These are phyloP conservation scores for Eumerus sabulonum DNA, from an alignment of 2,888 invertebrate genomes.

Conservation along the genomic window DNA sequence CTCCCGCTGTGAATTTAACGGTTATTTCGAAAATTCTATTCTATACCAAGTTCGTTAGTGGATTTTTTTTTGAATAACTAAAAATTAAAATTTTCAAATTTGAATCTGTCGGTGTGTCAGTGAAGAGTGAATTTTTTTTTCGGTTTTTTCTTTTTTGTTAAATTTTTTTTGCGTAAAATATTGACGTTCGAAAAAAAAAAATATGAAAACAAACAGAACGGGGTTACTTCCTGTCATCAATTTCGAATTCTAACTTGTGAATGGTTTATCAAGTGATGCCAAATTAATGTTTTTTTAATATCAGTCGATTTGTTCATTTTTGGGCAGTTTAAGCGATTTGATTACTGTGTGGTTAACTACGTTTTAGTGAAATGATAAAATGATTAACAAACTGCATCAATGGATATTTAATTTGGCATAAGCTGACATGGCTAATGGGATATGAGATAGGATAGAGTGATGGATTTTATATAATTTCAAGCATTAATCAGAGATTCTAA, in stretches of 20 bases:
- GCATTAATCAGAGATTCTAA: slow-evolving; percentile 6
- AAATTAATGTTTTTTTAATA: slow-evolving; percentile 26
- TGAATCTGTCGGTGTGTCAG: too few relatives aligned
- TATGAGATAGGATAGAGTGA: slow-evolving; percentile 14
- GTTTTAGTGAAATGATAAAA: slow-evolving; percentile 22
- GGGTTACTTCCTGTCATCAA: slow-evolving; percentile 51
- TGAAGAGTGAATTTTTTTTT: too few relatives aligned
- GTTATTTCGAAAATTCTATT: too few relatives aligned
- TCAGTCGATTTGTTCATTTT: neutral
- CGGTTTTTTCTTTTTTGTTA: too few relatives aligned
- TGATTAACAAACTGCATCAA: slow-evolving; percentile 30
- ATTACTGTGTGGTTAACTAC: slow-evolving; percentile 21
- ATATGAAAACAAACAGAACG: slow-evolving; percentile 27
- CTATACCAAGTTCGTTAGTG: too few relatives aligned
- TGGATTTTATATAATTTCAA: slow-evolving; percentile 10
- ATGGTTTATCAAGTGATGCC: slow-evolving; percentile 52
- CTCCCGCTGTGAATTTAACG: too few relatives aligned
- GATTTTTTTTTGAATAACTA: too few relatives aligned
- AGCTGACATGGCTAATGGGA: neutral
- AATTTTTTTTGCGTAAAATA: too few relatives aligned
- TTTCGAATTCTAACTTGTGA: slow-evolving; percentile 36
- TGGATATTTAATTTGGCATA: slow-evolving; percentile 34
- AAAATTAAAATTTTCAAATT: too few relatives aligned
- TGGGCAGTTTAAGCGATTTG: neutral
- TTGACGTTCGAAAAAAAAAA: slow-evolving; percentile 17